phyloP scores from a whole-genome alignment of 2,113 vertebrate species.

The Rhodinocichla rosea region DNA sequence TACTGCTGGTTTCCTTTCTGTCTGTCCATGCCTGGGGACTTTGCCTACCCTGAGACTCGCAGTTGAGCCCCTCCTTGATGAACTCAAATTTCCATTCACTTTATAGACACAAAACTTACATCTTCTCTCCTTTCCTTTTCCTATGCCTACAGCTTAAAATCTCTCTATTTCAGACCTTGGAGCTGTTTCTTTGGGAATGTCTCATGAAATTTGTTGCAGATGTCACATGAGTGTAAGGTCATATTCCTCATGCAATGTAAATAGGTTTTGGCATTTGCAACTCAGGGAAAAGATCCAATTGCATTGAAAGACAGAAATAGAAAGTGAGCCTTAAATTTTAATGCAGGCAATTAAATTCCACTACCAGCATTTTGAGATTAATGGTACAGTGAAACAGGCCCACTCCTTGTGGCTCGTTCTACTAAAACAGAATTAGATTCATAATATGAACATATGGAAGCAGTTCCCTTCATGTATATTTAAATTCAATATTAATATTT shows the following conservation, averaged over 20 bases:
- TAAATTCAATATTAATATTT: conserved; percentile 50
- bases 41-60: not conserved
- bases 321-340: conserved; percentile 11
- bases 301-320: not conserved
- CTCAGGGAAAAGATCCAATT: not conserved
- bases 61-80: not conserved
- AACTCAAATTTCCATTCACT: not conserved
- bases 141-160: not conserved
- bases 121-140: not conserved
- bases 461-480: conserved; percentile 1
- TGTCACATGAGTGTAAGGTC: not conserved
- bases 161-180: not conserved
- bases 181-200: not conserved
- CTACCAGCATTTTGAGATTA: conserved; percentile 11
- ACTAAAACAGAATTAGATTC: conserved; percentile 2
- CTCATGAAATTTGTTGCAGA: not conserved
- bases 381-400: not conserved
- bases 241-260: not conserved
- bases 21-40: not conserved
- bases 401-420: not conserved
- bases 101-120: not conserved
- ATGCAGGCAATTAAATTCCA: not conserved
- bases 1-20: not conserved
- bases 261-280: not conserved
- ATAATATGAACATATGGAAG: not conserved